These are phyloP conservation scores for Macropus fuliginosus DNA, from an alignment of 2,797 vertebrate species.

Conservation along the genomic window DNA sequence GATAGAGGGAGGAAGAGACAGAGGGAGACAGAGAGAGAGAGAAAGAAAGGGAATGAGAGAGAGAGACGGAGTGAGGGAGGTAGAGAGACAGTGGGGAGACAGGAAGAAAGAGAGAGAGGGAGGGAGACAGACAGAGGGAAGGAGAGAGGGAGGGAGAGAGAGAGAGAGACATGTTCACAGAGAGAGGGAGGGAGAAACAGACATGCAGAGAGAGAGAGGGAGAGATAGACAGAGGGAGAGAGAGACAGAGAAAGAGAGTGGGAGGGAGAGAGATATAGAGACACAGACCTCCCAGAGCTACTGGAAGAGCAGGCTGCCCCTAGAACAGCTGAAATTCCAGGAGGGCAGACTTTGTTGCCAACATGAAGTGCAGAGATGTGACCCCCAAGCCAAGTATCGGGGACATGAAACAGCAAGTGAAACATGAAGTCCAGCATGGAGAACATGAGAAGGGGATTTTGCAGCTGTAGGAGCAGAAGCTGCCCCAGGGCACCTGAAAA, in stretches of 20 bases:
- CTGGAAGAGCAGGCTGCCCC: not conserved
- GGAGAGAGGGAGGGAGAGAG: not conserved
- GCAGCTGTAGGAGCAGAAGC: conserved; percentile 24
- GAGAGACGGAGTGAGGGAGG: no score
- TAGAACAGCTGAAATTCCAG: not conserved
- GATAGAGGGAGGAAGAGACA: no score
- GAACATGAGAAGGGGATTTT: conserved; percentile 5
- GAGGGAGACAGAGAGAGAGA: no score
- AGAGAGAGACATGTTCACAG: not conserved
- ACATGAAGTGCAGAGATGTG: conserved; percentile 3
- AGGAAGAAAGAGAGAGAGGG: no score
- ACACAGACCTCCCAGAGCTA: not conserved
- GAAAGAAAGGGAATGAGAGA: no score
- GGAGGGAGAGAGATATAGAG: not conserved
- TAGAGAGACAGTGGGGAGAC: no score
- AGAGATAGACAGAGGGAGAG: no score
- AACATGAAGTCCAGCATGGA: conserved; percentile 23
- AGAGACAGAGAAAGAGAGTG: not conserved
- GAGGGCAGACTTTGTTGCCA: not conserved
- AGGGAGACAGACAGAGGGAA: not conserved
- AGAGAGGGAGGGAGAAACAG: not conserved
- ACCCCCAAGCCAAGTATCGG: not conserved
- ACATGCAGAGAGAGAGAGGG: no score
- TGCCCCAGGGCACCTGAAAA: conserved; percentile 37
- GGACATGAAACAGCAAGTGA: conserved; percentile 39